Conservation (phyloP, 2,888 invertebrate species). For the Dynastes tityus region DNA sequence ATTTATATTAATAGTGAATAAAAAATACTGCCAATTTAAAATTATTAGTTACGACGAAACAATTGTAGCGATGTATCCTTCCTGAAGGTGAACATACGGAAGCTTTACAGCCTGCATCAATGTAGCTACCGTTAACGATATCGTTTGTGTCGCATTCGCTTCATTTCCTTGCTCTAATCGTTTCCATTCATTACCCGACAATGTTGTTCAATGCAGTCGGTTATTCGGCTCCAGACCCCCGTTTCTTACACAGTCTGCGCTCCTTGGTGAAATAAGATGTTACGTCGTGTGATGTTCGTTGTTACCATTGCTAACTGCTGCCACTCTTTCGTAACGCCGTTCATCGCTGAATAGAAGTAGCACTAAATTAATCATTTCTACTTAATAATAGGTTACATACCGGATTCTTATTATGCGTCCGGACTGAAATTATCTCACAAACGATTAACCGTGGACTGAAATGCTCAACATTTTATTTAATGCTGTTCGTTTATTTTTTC, state of each 20-base stretch:
- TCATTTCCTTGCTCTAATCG: conserved; percentile 58
- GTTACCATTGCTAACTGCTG: conserved; percentile 49
- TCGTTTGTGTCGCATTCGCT: conserved; percentile 57
- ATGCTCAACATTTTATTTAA: conserved; percentile 13
- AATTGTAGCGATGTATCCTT: background rate
- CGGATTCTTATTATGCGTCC: conserved; percentile 37
- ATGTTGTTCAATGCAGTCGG: conserved; percentile 50
- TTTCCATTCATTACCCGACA: conserved; percentile 57
- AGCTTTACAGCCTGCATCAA: conserved; percentile 18
- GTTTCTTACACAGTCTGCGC: conserved; percentile 41
- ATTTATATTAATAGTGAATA: no score
- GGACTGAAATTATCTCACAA: conserved; percentile 46
- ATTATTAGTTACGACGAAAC: no score
- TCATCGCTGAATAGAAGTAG: conserved; percentile 43
- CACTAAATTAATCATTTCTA: conserved; percentile 50
- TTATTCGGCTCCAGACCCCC: conserved; percentile 42
- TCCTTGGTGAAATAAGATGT: conserved; percentile 46
- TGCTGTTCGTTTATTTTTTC: conserved; percentile 3
- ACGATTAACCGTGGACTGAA: conserved; percentile 42
- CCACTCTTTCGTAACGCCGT: conserved; percentile 45
- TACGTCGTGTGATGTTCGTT: conserved; percentile 46
- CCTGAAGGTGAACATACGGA: background rate
- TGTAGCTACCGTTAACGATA: conserved; percentile 54
- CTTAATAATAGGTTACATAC: conserved; percentile 48
- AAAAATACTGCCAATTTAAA: no score